These are phyloP conservation scores for Zelleria hepariella DNA, from an alignment of 2,888 invertebrate species.

Conservation along the genomic window DNA sequence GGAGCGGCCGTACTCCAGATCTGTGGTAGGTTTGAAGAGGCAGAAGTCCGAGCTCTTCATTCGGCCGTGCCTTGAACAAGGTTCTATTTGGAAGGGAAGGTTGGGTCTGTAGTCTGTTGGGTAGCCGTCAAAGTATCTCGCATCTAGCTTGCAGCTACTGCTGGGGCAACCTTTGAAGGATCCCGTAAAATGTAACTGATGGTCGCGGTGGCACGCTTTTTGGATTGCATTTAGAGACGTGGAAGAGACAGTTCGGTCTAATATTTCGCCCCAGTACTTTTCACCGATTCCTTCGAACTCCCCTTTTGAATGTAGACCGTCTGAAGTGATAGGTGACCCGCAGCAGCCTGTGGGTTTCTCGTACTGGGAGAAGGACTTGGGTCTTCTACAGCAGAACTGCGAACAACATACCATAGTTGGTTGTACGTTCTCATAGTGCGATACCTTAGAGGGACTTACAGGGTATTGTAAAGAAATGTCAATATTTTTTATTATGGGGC, in stretches of 20 bases:
- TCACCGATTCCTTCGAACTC: constrained; percentile 79
- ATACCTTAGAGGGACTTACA: too few species aligned
- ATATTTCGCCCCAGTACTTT: constrained; percentile 83
- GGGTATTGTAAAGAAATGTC: too few species aligned
- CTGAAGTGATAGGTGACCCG: constrained; percentile 61
- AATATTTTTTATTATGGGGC: too few species aligned
- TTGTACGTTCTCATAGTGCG: too few species aligned
- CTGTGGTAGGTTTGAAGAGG: constrained; percentile 53
- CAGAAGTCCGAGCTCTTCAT: constrained; percentile 63
- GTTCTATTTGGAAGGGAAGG: constrained; percentile 52
- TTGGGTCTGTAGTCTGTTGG: constrained; percentile 57
- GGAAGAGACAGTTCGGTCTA: constrained; percentile 83
- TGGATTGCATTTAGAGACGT: constrained; percentile 81
- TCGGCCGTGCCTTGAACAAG: constrained; percentile 61
- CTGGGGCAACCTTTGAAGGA: constrained; percentile 62
- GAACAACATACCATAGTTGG: constrained; percentile 10
- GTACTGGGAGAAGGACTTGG: constrained; percentile 50
- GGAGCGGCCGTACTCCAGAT: constrained; percentile 57
- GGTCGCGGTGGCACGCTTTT: constrained; percentile 60
- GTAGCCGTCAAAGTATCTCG: constrained; percentile 59
- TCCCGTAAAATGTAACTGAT: constrained; percentile 48
- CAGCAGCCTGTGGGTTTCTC: constrained; percentile 64
- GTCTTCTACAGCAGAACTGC: constrained; percentile 59
- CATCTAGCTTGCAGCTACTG: constrained; percentile 45
- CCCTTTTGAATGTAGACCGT: constrained; percentile 62